A percentile compares a stretch with the other conserved stretches of the same genome.
phyloP scores from a whole-genome alignment of 2,888 invertebrate genomes.

The Nasonovia ribisnigri region DNA sequence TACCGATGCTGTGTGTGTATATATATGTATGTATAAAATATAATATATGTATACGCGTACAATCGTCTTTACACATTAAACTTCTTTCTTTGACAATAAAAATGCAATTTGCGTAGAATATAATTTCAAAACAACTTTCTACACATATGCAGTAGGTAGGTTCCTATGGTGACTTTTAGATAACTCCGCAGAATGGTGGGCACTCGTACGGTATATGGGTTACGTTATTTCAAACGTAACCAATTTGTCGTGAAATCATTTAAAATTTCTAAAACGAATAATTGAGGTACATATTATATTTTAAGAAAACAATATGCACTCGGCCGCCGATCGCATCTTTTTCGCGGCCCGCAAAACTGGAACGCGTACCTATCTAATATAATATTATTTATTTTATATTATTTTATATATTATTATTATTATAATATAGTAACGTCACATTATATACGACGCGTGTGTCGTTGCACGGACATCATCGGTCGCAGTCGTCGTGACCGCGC shows the following conservation, averaged over 20 bases:
- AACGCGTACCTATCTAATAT: not conserved
- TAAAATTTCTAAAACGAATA: slow-evolving; percentile 24
- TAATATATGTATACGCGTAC: too few relatives aligned
- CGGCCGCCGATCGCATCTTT: not conserved
- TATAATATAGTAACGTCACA: not conserved
- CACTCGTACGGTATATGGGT: not conserved
- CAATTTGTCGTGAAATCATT: slow-evolving; percentile 16
- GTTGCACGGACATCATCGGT: not conserved
- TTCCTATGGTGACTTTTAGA: not conserved
- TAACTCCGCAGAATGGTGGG: not conserved
- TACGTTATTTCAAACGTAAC: slow-evolving; percentile 8
- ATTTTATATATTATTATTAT: too few relatives aligned
- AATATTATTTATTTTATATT: too few relatives aligned
- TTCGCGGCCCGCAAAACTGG: not conserved
- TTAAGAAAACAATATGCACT: not conserved
- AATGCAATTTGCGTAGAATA: not conserved
- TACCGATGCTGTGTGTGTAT: not conserved
- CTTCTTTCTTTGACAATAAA: slow-evolving; percentile 43
- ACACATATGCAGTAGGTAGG: not conserved
- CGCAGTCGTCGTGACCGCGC: not conserved
- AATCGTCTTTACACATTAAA: not conserved
- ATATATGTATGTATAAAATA: too few relatives aligned
- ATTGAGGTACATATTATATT: too few relatives aligned
- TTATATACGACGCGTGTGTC: not conserved
- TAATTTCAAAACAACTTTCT: slow-evolving; percentile 47